Percentiles rank a stretch among this genome's conserved stretches.
Evolutionary conservation across 2,888 invertebrate species (phyloP).

Genomic region (Sepiola atlantica): DNA sequence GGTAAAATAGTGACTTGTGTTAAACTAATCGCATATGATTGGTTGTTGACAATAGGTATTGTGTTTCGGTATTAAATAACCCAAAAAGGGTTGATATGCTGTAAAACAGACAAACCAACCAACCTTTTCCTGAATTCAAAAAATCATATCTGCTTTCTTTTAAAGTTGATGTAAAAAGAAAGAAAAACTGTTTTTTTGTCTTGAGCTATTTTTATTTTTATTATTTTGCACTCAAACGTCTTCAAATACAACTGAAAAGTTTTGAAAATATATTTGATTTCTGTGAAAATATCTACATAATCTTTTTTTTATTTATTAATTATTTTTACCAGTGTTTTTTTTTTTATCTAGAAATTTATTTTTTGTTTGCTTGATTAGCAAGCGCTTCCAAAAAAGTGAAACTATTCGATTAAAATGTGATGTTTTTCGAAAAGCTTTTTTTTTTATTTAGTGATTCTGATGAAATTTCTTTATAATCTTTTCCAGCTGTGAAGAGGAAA

Average conservation of each 20-base stretch:
- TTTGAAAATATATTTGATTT: constrained; percentile 1
- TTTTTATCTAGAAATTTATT: neutral
- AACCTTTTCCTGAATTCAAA: neutral
- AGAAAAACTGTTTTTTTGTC: neutral
- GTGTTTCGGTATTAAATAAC: no score
- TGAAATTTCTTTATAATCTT: neutral
- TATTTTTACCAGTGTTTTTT: neutral
- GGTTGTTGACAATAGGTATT: no score
- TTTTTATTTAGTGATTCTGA: neutral
- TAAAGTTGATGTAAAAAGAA: neutral
- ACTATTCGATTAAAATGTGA: neutral
- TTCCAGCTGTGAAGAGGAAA: neutral
- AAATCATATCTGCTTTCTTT: neutral
- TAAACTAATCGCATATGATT: no score
- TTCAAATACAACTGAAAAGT: constrained; percentile 32
- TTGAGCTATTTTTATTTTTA: neutral
- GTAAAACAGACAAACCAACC: no score
- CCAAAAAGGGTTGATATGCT: no score
- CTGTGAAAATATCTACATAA: neutral
- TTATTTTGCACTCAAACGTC: neutral
- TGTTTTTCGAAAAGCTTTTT: neutral
- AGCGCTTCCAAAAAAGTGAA: neutral
- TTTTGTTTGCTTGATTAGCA: neutral
- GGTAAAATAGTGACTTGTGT: no score
- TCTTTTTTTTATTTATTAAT: no score